These are phyloP conservation scores for Progne subis DNA, from an alignment of 2,113 vertebrate species.

Conservation along the genomic window DNA sequence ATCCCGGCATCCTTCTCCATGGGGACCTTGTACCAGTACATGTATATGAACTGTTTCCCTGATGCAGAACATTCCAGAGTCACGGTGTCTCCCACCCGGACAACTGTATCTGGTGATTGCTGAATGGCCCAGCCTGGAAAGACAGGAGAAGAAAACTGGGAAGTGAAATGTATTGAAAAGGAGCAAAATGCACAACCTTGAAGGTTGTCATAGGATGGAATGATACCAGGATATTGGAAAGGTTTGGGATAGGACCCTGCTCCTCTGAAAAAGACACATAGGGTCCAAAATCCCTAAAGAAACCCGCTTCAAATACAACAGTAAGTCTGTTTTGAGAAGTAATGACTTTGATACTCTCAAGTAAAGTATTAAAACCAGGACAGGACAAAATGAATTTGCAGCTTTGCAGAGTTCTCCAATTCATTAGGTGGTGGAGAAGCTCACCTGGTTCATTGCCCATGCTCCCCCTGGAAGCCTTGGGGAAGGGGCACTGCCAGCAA, in stretches of 20 bases:
- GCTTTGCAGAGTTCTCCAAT: too few species aligned
- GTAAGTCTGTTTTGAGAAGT: too few species aligned
- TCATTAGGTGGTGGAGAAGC: neutral
- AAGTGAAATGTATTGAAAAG: neutral
- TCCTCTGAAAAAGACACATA: neutral
- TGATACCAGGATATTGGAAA: neutral
- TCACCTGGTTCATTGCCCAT: neutral
- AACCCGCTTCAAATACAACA: too few species aligned
- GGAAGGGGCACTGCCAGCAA: neutral
- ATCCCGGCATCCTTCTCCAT: neutral
- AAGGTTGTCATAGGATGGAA: neutral
- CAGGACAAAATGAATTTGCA: accelerated
- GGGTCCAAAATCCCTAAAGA: neutral
- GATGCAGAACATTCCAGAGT: neutral
- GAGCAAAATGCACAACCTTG: neutral
- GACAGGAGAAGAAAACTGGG: neutral
- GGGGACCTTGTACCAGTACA: neutral
- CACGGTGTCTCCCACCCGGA: neutral
- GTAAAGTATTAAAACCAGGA: neutral
- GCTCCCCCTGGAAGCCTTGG: neutral
- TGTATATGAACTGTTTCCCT: accelerated
- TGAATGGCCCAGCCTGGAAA: neutral
- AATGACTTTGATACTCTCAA: too few species aligned
- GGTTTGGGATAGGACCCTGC: too few species aligned
- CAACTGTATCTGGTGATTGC: neutral